Percentiles rank a stretch among this genome's conserved stretches.
phyloP scores from a whole-genome alignment of 92 coral and sea anemone species.

The Siderastrea radians region DNA sequence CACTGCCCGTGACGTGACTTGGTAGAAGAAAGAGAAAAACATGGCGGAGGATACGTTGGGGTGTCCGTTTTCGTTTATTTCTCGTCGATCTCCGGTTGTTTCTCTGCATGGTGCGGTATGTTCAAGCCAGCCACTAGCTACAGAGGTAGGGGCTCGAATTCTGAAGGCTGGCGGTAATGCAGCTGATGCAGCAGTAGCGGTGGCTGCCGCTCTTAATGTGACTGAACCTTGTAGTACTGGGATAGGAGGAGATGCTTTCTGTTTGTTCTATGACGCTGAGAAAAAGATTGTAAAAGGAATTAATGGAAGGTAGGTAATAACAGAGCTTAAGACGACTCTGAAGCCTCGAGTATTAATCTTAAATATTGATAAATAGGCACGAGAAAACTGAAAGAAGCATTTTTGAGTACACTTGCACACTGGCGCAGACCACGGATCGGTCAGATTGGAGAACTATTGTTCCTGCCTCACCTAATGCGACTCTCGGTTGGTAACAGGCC shows the following conservation, averaged over 20 bases:
- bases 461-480: too few relatives aligned
- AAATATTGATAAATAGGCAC: too few relatives aligned
- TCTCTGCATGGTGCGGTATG: conserved; percentile 92
- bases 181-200: conserved; percentile 96
- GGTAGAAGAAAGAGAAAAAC: conserved; percentile 14
- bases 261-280: conserved; percentile 90
- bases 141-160: conserved; percentile 87
- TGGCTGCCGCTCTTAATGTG: conserved; percentile 97
- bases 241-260: conserved; percentile 96
- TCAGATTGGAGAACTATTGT: too few relatives aligned
- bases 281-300: conserved; percentile 82
- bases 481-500: too few relatives aligned
- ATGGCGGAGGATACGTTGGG: conserved; percentile 25
- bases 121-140: conserved; percentile 90
- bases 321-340: not conserved
- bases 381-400: too few relatives aligned
- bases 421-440: too few relatives aligned
- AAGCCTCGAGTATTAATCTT: not conserved
- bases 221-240: conserved; percentile 96
- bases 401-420: too few relatives aligned
- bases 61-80: conserved; percentile 46
- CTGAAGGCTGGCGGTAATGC: conserved; percentile 94
- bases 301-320: conserved; percentile 89
- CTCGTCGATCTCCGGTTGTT: conserved; percentile 95
- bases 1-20: not conserved